These are phyloP conservation scores for Fragariocoptes setiger DNA, from an alignment of 1,140 invertebrate species.

Conservation along the genomic window DNA sequence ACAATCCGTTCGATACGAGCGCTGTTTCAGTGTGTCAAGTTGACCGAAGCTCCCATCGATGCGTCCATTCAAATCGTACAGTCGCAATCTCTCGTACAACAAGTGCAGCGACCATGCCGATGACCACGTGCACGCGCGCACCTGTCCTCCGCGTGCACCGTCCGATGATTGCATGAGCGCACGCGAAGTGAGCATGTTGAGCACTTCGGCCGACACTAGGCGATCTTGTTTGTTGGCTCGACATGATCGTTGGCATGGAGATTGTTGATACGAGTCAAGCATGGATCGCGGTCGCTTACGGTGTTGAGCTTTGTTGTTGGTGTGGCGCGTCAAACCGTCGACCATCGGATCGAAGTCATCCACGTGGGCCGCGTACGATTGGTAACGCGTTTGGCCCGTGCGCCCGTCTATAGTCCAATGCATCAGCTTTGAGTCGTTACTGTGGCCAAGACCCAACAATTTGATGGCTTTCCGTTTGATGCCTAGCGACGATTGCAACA, in stretches of 20 bases:
- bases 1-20: not conserved
- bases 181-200: not conserved
- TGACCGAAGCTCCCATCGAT: too few species aligned
- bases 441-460: conserved; percentile 6
- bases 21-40: too few species aligned
- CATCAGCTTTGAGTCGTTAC: not conserved
- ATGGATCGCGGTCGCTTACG: not conserved
- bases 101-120: not conserved
- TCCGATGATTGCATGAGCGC: not conserved
- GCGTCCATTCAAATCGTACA: not conserved
- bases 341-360: not conserved
- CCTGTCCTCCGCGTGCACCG: not conserved
- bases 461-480: conserved; percentile 7
- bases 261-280: not conserved
- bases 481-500: conserved; percentile 1
- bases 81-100: not conserved
- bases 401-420: not conserved
- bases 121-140: too few species aligned
- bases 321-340: not conserved
- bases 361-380: not conserved
- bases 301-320: not conserved
- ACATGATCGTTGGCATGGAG: not conserved
- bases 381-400: not conserved
- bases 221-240: not conserved
- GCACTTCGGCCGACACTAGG: not conserved